A percentile compares a stretch with the other conserved stretches of the same genome.
Conservation (phyloP, 2,888 invertebrate genomes). For the Catocala sponsa region DNA sequence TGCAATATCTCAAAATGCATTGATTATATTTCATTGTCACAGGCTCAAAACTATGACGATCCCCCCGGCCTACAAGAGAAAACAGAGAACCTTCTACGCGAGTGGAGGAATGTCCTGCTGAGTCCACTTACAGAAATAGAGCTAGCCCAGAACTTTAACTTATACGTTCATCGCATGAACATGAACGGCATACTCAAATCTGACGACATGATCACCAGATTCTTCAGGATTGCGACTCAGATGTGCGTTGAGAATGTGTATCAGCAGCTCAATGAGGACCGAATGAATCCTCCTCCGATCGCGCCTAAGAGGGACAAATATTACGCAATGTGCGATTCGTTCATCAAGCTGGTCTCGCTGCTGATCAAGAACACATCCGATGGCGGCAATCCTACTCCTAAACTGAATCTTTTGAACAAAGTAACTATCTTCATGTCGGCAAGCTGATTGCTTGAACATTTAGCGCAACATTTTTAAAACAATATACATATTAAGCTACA, state of each 20-base stretch:
- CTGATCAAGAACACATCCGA: constrained; percentile 98
- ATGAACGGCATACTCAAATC: constrained; percentile 96
- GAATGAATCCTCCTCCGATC: constrained; percentile 89
- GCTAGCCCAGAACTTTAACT: constrained; percentile 96
- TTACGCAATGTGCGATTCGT: constrained; percentile 98
- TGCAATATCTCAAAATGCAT: background rate
- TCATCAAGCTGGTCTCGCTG: constrained; percentile 96
- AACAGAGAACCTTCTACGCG: constrained; percentile 96
- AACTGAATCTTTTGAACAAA: constrained; percentile 98
- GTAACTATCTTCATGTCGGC: constrained; percentile 68
- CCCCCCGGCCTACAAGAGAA: constrained; percentile 98
- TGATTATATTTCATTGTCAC: constrained; percentile 13
- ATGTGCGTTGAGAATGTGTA: constrained; percentile 98
- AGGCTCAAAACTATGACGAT: constrained; percentile 94
- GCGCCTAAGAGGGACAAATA: constrained; percentile 94
- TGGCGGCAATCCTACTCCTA: constrained; percentile 96
- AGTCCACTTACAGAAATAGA: constrained; percentile 94
- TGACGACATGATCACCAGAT: constrained; percentile 98
- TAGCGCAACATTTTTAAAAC: too few relatives aligned
- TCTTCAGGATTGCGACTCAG: constrained; percentile 98
- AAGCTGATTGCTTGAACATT: too few relatives aligned
- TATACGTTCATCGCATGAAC: constrained; percentile 99
- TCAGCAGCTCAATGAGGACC: constrained; percentile 92
- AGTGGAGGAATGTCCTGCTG: constrained; percentile 98
- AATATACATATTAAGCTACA: too few relatives aligned